These are phyloP conservation scores for Sebastes diaconus DNA, from an alignment of 2,797 vertebrate species.

Conservation along the genomic window DNA sequence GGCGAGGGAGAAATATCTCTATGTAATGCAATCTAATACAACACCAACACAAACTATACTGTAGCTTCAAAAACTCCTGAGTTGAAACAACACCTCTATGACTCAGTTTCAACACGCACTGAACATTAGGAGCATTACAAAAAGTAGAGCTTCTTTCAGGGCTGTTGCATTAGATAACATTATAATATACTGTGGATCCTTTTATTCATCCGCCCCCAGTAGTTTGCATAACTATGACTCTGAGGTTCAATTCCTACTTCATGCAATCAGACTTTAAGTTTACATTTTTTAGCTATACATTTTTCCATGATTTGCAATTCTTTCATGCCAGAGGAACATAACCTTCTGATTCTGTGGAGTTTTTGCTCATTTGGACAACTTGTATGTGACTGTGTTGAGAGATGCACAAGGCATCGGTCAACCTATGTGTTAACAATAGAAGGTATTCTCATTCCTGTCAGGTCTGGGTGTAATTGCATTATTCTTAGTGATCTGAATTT, in stretches of 20 bases:
- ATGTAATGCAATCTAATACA: constrained; percentile 17
- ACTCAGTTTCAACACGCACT: constrained; percentile 28
- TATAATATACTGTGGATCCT: constrained; percentile 1
- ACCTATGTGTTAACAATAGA: constrained; percentile 67
- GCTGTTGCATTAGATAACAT: constrained; percentile 26
- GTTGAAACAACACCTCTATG: constrained; percentile 13
- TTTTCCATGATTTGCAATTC: too few relatives aligned
- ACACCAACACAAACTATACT: constrained; percentile 2
- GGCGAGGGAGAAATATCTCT: constrained; percentile 19
- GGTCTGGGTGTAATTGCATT: constrained; percentile 73
- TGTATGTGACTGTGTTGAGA: constrained; percentile 5
- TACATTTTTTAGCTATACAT: neutral
- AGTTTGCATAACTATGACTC: constrained; percentile 8
- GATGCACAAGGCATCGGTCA: constrained; percentile 37
- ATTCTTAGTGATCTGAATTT: constrained; percentile 75
- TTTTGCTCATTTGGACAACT: constrained; percentile 21
- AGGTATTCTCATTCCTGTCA: constrained; percentile 70
- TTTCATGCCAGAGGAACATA: neutral
- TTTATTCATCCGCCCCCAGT: constrained; percentile 10
- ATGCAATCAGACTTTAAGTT: neutral
- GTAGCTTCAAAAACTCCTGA: constrained; percentile 2
- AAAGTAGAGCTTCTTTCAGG: neutral
- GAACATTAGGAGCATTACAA: constrained; percentile 16
- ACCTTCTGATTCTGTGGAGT: neutral
- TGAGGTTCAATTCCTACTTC: neutral